phyloP scores from a whole-genome alignment of 2,888 invertebrate genomes.

The Sminthurides aquaticus region DNA sequence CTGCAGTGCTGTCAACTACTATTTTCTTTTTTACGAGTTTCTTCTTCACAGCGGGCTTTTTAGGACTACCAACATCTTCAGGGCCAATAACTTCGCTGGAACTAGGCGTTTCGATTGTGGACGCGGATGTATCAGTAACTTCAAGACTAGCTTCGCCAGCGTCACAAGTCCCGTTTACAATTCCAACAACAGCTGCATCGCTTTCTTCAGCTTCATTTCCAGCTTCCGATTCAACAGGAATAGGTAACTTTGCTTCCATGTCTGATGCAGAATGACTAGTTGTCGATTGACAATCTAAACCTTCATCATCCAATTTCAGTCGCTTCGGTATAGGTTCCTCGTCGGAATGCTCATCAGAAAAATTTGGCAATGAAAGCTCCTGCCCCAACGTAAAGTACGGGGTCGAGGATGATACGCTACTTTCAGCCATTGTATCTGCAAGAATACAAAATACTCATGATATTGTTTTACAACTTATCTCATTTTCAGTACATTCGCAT shows the following conservation, averaged over 20 bases:
- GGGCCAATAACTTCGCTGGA: slow-evolving; percentile 17
- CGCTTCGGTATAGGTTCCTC: slow-evolving; percentile 18
- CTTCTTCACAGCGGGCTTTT: too few relatives aligned
- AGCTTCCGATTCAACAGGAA: neutral
- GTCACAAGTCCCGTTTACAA: neutral
- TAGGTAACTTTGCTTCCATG: neutral
- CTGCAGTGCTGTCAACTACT: slow-evolving; percentile 10
- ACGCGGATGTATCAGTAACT: slow-evolving; percentile 15
- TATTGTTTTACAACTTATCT: too few relatives aligned
- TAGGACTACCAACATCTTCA: slow-evolving; percentile 19
- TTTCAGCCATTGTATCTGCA: slow-evolving; percentile 7
- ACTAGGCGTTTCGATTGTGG: slow-evolving; percentile 19
- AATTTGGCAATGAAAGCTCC: neutral
- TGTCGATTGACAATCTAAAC: neutral
- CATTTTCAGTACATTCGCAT: too few relatives aligned
- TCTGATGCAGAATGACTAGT: neutral
- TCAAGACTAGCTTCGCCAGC: slow-evolving; percentile 5
- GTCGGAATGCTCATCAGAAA: neutral
- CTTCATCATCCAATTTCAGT: slow-evolving; percentile 11
- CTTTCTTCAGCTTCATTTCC: neutral
- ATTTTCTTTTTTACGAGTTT: too few relatives aligned
- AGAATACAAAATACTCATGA: too few relatives aligned
- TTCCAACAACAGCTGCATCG: neutral
- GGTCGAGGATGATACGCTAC: slow-evolving; percentile 9
- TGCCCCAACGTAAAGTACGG: slow-evolving; percentile 7